Conservation (phyloP, 1,140 invertebrate species). For the Linepithema humile region DNA sequence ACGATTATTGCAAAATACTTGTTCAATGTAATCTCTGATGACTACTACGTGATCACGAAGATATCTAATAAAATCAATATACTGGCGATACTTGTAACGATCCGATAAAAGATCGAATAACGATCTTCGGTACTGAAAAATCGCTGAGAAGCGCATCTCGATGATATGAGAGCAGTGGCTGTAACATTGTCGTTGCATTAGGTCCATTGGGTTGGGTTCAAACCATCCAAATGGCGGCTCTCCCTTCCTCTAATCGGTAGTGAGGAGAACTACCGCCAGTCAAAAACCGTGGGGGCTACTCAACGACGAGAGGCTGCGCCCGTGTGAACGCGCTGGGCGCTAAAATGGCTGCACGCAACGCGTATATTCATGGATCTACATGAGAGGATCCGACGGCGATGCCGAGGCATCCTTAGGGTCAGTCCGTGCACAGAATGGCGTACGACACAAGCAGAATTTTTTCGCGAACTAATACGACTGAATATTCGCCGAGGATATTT, state of each 20-base stretch:
- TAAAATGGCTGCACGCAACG: conserved; percentile 70
- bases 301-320: conserved; percentile 30
- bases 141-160: neutral
- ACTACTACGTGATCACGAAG: neutral
- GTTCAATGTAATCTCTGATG: neutral
- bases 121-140: neutral
- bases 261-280: conserved; percentile 43
- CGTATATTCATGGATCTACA: conserved; percentile 55
- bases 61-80: neutral
- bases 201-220: conserved; percentile 65
- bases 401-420: conserved; percentile 69
- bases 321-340: conserved; percentile 66
- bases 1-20: neutral
- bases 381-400: conserved; percentile 8
- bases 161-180: neutral
- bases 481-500: conserved; percentile 11
- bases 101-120: conserved; percentile 14
- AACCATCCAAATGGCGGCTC: conserved; percentile 61
- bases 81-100: neutral
- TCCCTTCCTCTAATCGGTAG: conserved; percentile 49
- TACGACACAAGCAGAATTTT: conserved; percentile 74
- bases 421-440: conserved; percentile 70
- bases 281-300: conserved; percentile 42
- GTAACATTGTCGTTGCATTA: conserved; percentile 24
- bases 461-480: neutral